Evolutionary conservation across 35 echinoderm and acorn worm genomes (phyloP).

Genomic region (Apostichopus parvimensis): DNA sequence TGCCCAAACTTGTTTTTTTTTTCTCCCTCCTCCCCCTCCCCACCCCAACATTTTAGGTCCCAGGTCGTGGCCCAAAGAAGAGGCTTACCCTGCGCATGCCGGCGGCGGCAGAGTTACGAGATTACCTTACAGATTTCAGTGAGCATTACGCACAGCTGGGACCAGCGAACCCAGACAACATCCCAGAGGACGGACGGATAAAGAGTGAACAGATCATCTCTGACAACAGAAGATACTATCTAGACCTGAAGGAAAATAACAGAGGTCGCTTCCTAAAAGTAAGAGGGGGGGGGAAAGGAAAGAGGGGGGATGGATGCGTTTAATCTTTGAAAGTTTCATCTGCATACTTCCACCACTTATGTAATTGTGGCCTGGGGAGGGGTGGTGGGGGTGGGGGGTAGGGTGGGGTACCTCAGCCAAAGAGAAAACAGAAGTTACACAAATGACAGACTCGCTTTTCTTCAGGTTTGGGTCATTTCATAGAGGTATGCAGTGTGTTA

Average conservation of each 20-base stretch:
- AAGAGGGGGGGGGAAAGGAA: not conserved
- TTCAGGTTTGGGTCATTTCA: no score
- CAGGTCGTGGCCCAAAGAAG: slow-evolving; percentile 81
- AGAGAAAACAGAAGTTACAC: no score
- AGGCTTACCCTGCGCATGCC: slow-evolving; percentile 92
- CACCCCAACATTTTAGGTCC: no score
- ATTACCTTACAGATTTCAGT: slow-evolving; percentile 93
- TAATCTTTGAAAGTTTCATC: no score
- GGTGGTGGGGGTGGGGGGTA: no score
- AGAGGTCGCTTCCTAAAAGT: slow-evolving; percentile 98
- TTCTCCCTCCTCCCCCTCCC: not conserved
- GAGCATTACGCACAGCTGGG: slow-evolving; percentile 89
- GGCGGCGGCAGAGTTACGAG: slow-evolving; percentile 79
- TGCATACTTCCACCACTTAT: no score
- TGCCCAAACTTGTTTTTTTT: no score
- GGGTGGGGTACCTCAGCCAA: no score
- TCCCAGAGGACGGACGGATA: slow-evolving; percentile 86
- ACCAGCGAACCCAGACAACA: slow-evolving; percentile 90
- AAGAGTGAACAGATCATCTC: slow-evolving; percentile 96
- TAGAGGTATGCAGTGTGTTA: no score
- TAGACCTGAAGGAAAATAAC: slow-evolving; percentile 98
- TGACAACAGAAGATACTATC: slow-evolving; percentile 96
- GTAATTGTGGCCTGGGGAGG: no score
- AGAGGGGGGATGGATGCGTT: not conserved
- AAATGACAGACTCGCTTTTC: no score